These are phyloP conservation scores for Platyrinchus mystaceus DNA, from an alignment of 2,797 vertebrate genomes.

Conservation along the genomic window DNA sequence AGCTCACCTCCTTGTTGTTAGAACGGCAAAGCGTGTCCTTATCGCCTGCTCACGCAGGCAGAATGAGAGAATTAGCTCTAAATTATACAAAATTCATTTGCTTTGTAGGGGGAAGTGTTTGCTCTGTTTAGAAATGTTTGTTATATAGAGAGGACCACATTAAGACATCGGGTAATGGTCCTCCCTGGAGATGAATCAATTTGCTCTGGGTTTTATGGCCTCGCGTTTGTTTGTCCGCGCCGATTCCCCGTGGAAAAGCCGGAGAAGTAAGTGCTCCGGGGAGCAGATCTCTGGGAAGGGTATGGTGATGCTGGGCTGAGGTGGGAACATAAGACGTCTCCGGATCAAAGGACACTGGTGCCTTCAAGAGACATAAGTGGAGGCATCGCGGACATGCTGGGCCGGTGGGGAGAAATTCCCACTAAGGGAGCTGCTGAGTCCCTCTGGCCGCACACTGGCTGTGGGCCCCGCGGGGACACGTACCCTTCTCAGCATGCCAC, in stretches of 20 bases:
- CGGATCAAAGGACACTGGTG: background rate
- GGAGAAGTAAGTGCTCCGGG: background rate
- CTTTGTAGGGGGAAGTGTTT: slow-evolving; percentile 75
- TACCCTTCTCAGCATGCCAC: background rate
- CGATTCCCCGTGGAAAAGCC: slow-evolving; percentile 23
- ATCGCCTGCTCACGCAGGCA: slow-evolving; percentile 75
- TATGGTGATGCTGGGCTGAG: background rate
- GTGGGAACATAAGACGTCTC: background rate
- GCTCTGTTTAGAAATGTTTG: slow-evolving; percentile 61
- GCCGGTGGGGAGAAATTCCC: accelerated
- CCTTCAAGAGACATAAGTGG: background rate
- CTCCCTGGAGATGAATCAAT: slow-evolving; percentile 77
- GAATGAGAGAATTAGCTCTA: slow-evolving; percentile 77
- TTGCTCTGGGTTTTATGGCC: slow-evolving; percentile 76
- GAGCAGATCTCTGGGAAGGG: background rate
- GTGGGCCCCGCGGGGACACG: background rate
- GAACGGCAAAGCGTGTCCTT: slow-evolving; percentile 66
- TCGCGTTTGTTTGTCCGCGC: slow-evolving; percentile 57
- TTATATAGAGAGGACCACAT: slow-evolving; percentile 66
- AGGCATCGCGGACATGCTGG: background rate
- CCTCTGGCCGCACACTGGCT: accelerated
- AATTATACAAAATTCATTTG: slow-evolving; percentile 80
- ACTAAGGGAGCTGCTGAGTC: background rate
- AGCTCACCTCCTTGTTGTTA: slow-evolving; percentile 47
- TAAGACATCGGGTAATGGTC: slow-evolving; percentile 74